Evolutionary conservation across 2,888 invertebrate species (phyloP).

Genomic region (Lasioglossum figueresi): DNA sequence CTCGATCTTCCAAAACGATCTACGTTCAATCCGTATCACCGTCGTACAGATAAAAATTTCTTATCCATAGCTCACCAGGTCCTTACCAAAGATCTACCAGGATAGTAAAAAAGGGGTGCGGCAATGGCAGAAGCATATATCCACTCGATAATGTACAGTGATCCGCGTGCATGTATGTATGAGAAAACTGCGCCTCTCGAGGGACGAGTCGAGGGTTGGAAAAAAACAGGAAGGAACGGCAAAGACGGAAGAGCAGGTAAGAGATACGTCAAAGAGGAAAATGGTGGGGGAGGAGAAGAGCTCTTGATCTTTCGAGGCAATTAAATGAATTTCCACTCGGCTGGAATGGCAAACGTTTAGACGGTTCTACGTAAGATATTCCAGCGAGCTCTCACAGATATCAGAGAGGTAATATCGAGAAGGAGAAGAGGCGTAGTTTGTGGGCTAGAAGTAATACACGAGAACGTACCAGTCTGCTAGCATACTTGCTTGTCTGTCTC

Average conservation of each 20-base stretch:
- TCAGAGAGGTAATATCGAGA: slow-evolving; percentile 72
- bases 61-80: neutral
- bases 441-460: slow-evolving; percentile 74
- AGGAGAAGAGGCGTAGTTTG: slow-evolving; percentile 72
- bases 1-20: neutral
- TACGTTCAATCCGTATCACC: neutral
- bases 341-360: slow-evolving; percentile 76
- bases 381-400: slow-evolving; percentile 69
- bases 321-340: slow-evolving; percentile 76
- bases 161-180: neutral
- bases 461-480: slow-evolving; percentile 62
- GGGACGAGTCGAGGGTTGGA: slow-evolving; percentile 34
- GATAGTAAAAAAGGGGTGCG: neutral
- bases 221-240: slow-evolving; percentile 31
- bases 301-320: slow-evolving; percentile 74
- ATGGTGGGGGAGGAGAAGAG: slow-evolving; percentile 41
- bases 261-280: slow-evolving; percentile 55
- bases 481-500: slow-evolving; percentile 47
- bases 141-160: slow-evolving; percentile 25
- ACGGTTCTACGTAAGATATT: slow-evolving; percentile 73
- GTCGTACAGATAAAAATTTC: neutral
- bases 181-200: slow-evolving; percentile 29
- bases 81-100: neutral
- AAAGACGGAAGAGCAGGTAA: slow-evolving; percentile 46
- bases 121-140: slow-evolving; percentile 16